Evolutionary conservation across 1,140 invertebrate species (phyloP).

Genomic region (Pristionchus pacificus): DNA sequence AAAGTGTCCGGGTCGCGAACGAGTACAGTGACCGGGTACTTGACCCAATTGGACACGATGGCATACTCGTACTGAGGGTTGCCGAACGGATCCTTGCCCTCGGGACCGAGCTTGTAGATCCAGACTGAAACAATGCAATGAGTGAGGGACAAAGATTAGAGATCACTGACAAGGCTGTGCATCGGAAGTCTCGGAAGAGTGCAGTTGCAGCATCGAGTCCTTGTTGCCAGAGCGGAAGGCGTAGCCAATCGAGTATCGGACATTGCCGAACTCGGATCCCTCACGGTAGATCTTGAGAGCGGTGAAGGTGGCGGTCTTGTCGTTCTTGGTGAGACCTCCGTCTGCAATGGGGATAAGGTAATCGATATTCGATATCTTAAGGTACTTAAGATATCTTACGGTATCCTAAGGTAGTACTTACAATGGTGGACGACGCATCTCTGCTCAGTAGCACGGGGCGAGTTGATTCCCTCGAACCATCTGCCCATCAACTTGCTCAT

Average conservation of each 20-base stretch:
- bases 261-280: slow-evolving; percentile 54
- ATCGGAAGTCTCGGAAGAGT: slow-evolving; percentile 53
- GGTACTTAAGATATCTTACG: slow-evolving; percentile 1
- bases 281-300: slow-evolving; percentile 57
- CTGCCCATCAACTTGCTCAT: slow-evolving; percentile 57
- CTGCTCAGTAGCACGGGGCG: slow-evolving; percentile 54
- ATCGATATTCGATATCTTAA: slow-evolving; percentile 4
- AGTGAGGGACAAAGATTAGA: neutral
- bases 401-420: slow-evolving; percentile 23
- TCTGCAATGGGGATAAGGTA: slow-evolving; percentile 43
- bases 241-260: slow-evolving; percentile 55
- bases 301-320: slow-evolving; percentile 57
- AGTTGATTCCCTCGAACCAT: slow-evolving; percentile 57
- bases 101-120: slow-evolving; percentile 57
- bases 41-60: slow-evolving; percentile 52
- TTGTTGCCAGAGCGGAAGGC: slow-evolving; percentile 58
- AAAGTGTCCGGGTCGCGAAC: slow-evolving; percentile 56
- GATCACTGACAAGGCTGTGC: slow-evolving; percentile 54
- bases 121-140: slow-evolving; percentile 48
- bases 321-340: slow-evolving; percentile 55
- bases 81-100: slow-evolving; percentile 57
- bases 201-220: slow-evolving; percentile 57
- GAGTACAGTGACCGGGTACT: slow-evolving; percentile 55
- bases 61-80: slow-evolving; percentile 57
- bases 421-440: slow-evolving; percentile 57